Evolutionary conservation across 1,140 invertebrate genomes (phyloP).

Genomic region (Theocolax elegans): DNA sequence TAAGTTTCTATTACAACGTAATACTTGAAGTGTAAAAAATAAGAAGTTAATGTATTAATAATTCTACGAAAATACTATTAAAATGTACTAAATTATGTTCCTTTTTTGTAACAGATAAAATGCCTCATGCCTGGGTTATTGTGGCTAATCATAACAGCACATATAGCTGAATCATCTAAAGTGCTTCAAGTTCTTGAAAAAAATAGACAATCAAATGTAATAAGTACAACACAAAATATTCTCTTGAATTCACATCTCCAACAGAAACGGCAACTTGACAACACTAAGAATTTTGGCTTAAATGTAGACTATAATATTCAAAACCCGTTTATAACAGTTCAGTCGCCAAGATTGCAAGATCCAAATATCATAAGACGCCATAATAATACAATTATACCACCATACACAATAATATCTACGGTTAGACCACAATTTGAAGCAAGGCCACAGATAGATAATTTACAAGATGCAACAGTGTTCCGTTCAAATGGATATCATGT

Average conservation of each 20-base stretch:
- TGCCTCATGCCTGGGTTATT: constrained; percentile 20
- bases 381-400: not conserved
- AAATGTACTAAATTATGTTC: constrained; percentile 27
- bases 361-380: not conserved
- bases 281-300: not conserved
- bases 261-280: constrained; percentile 3
- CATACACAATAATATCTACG: not conserved
- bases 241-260: not conserved
- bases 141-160: constrained; percentile 13
- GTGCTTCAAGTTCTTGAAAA: not conserved
- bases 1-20: constrained; percentile 28
- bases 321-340: not conserved
- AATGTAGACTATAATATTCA: not conserved
- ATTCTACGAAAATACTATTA: not conserved
- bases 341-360: not conserved
- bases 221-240: constrained; percentile 11
- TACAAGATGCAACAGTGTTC: constrained; percentile 1
- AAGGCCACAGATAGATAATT: not conserved
- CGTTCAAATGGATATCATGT: not conserved
- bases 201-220: not conserved
- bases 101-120: constrained; percentile 34
- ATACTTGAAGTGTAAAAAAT: not conserved
- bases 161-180: constrained; percentile 16
- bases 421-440: not conserved
- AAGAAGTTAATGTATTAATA: not conserved